Conservation (phyloP, 2,888 invertebrate species). For the Corbicula japonica region DNA sequence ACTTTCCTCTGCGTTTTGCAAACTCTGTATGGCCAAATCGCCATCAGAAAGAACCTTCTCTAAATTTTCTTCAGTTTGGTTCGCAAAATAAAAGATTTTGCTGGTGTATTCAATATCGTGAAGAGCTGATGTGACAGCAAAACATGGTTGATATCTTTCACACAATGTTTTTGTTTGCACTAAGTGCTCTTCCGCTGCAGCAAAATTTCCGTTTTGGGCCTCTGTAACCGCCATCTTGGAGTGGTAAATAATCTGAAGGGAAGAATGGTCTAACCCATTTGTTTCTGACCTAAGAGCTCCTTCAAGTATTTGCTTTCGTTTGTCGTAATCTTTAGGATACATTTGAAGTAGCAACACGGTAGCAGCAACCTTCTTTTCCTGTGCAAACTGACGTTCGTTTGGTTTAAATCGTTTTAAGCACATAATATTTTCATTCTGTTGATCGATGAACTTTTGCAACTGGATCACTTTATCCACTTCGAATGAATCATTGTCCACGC, state of each 20-base stretch:
- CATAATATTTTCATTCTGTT: slow-evolving; percentile 10
- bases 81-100: slow-evolving; percentile 1
- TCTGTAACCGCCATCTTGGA: slow-evolving; percentile 33
- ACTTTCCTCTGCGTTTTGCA: slow-evolving; percentile 17
- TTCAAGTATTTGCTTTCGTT: slow-evolving; percentile 15
- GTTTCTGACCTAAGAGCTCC: slow-evolving; percentile 10
- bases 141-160: slow-evolving; percentile 12
- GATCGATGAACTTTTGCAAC: slow-evolving; percentile 4
- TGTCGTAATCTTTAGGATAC: slow-evolving; percentile 12
- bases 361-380: slow-evolving; percentile 16
- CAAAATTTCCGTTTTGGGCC: slow-evolving; percentile 8
- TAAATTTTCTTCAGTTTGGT: slow-evolving; percentile 13
- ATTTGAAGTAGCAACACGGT: slow-evolving; percentile 11
- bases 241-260: slow-evolving; percentile 28
- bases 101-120: slow-evolving; percentile 29
- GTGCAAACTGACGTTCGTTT: slow-evolving; percentile 9
- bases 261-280: slow-evolving; percentile 11
- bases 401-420: not conserved
- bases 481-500: slow-evolving; percentile 16
- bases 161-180: slow-evolving; percentile 6
- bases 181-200: slow-evolving; percentile 20
- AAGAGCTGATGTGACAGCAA: slow-evolving; percentile 14
- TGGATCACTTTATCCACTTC: not conserved
- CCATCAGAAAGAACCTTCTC: slow-evolving; percentile 23
- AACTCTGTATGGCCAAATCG: slow-evolving; percentile 24